Percentiles rank a stretch among this genome's conserved stretches.
Conservation (phyloP, 2,888 invertebrate species). For the Xanthia icteritia region DNA sequence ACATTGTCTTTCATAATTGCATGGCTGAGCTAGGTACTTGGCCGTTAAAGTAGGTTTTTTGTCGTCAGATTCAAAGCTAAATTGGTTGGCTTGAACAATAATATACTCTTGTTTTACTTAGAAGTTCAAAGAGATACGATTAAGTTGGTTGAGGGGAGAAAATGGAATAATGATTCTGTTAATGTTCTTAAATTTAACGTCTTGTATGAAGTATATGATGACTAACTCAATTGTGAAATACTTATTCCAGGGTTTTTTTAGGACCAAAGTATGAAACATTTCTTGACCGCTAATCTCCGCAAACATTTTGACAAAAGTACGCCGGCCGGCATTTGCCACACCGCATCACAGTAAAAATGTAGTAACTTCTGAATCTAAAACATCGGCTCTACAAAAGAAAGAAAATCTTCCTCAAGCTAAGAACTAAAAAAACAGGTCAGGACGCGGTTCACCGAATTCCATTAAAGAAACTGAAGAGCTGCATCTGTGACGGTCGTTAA, state of each 20-base stretch:
- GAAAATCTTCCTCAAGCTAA: slow-evolving; percentile 16
- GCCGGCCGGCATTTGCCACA: slow-evolving; percentile 1
- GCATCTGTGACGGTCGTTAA: slow-evolving; percentile 71
- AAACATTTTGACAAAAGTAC: not conserved
- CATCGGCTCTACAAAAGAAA: slow-evolving; percentile 6
- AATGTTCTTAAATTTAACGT: slow-evolving; percentile 8
- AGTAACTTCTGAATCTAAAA: not conserved
- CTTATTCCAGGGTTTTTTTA: not conserved
- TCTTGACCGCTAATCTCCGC: not conserved
- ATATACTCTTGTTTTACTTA: slow-evolving; percentile 5
- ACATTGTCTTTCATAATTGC: slow-evolving; percentile 60
- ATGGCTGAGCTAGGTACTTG: slow-evolving; percentile 43
- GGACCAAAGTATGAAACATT: not conserved
- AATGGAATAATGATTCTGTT: not conserved
- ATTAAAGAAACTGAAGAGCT: slow-evolving; percentile 67
- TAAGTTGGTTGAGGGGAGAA: slow-evolving; percentile 4
- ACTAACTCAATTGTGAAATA: not conserved
- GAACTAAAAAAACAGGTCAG: slow-evolving; percentile 56
- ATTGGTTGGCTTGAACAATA: slow-evolving; percentile 24
- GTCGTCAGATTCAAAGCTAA: slow-evolving; percentile 6
- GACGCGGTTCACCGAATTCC: slow-evolving; percentile 67
- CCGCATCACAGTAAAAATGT: slow-evolving; percentile 1
- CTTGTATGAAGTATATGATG: not conserved
- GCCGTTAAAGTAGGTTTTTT: slow-evolving; percentile 32
- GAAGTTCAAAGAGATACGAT: slow-evolving; percentile 17